These are phyloP conservation scores for Nephrocerus scutellatus DNA, from an alignment of 2,888 invertebrate species.

Conservation along the genomic window DNA sequence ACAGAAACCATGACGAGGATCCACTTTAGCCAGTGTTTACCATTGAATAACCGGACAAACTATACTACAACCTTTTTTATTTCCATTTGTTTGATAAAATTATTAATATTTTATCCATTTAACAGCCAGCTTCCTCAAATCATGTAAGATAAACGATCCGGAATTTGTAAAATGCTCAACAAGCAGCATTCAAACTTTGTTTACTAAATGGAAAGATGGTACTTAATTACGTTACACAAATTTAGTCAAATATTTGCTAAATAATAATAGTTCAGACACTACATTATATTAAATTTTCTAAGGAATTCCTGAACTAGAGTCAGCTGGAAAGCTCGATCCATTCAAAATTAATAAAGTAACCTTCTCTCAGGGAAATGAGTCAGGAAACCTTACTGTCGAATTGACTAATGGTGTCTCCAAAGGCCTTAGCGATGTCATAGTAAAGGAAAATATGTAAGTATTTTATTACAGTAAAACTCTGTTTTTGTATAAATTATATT, in stretches of 20 bases:
- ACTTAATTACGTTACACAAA: neutral
- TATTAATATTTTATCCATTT: constrained; percentile 7
- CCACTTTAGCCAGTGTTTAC: too few relatives aligned
- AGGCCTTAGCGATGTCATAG: constrained; percentile 56
- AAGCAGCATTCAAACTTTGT: constrained; percentile 20
- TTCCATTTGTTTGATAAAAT: too few relatives aligned
- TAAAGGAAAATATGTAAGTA: constrained; percentile 54
- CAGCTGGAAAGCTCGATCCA: constrained; percentile 55
- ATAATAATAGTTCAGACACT: neutral
- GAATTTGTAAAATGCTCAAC: constrained; percentile 21
- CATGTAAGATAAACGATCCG: constrained; percentile 18
- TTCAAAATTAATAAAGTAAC: constrained; percentile 56
- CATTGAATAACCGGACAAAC: too few relatives aligned
- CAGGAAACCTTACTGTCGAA: constrained; percentile 60
- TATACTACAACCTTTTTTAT: too few relatives aligned
- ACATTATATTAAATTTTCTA: neutral
- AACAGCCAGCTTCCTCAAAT: constrained; percentile 20
- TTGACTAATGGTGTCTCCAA: constrained; percentile 56
- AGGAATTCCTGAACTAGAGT: constrained; percentile 33
- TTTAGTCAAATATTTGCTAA: neutral
- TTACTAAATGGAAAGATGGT: constrained; percentile 20
- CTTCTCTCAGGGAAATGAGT: constrained; percentile 60
- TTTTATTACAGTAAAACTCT: neutral
- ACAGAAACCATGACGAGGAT: too few relatives aligned
- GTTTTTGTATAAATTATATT: neutral